Evolutionary conservation across 2,888 invertebrate species (phyloP).

Genomic region (Rhorus exstirpatorius): DNA sequence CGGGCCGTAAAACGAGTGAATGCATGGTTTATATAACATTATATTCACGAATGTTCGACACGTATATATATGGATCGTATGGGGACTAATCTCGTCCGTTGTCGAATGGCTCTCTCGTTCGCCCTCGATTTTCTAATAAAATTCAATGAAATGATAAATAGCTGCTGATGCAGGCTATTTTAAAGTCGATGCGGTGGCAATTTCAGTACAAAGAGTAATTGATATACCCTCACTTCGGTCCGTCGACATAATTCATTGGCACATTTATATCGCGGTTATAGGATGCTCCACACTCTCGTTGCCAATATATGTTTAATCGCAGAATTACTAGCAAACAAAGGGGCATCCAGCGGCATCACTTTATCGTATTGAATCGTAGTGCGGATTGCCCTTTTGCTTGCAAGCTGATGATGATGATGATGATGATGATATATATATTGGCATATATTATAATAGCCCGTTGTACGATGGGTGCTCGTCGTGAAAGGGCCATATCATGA

Average conservation of each 20-base stretch:
- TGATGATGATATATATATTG: too few relatives aligned
- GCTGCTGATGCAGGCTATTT: slow-evolving; percentile 5
- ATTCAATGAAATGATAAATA: slow-evolving; percentile 79
- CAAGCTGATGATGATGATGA: too few relatives aligned
- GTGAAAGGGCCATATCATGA: slow-evolving; percentile 57
- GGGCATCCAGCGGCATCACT: neutral
- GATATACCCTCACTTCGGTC: neutral
- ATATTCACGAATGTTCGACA: too few relatives aligned
- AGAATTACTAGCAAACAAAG: slow-evolving; percentile 21
- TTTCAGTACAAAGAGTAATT: slow-evolving; percentile 25
- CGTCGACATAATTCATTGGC: slow-evolving; percentile 46
- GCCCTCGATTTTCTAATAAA: slow-evolving; percentile 72
- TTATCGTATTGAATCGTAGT: neutral
- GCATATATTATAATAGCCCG: slow-evolving; percentile 28
- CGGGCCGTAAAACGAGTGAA: too few relatives aligned
- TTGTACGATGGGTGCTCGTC: slow-evolving; percentile 60
- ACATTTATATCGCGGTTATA: slow-evolving; percentile 37
- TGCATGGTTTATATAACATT: too few relatives aligned
- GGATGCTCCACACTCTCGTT: slow-evolving; percentile 51
- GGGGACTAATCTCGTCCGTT: neutral
- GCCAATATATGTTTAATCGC: slow-evolving; percentile 20
- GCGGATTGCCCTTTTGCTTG: slow-evolving; percentile 21
- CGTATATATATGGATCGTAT: too few relatives aligned
- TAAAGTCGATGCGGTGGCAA: slow-evolving; percentile 27
- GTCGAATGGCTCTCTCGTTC: neutral